A percentile compares a stretch with the other conserved stretches of the same genome.
phyloP scores from a whole-genome alignment of 1,140 invertebrate genomes.

The Drosophila suzukii region DNA sequence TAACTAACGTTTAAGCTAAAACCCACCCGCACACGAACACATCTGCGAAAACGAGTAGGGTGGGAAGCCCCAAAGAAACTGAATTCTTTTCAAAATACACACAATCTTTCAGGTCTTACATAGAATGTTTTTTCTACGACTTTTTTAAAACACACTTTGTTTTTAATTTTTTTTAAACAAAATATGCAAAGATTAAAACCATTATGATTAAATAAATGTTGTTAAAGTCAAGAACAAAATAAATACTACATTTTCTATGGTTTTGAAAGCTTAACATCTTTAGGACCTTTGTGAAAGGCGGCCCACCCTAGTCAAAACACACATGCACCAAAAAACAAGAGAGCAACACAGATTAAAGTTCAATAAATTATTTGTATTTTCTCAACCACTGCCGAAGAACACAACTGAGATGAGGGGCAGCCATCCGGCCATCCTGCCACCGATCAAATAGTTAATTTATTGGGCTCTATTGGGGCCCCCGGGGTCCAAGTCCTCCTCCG shows the following conservation, averaged over 20 bases:
- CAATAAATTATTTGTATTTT: conserved; percentile 79
- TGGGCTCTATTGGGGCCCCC: not conserved
- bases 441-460: conserved; percentile 2
- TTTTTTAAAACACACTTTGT: not conserved
- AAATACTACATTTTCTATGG: too few relatives aligned
- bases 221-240: not conserved
- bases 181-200: not conserved
- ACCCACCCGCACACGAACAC: conserved; percentile 17
- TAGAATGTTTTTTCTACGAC: not conserved
- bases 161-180: not conserved
- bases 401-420: conserved; percentile 1
- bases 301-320: conserved; percentile 5
- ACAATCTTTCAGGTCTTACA: not conserved
- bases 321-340: conserved; percentile 13
- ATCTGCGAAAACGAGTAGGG: not conserved
- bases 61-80: conserved; percentile 1
- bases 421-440: not conserved
- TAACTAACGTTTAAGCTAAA: conserved; percentile 65
- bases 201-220: not conserved
- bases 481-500: not conserved
- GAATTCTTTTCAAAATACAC: not conserved
- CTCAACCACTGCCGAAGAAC: conserved; percentile 21
- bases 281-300: not conserved
- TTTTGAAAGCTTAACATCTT: too few relatives aligned
- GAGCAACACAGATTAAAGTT: conserved; percentile 55